Conservation (phyloP, 2,888 invertebrate species). For the Onchidella celtica region DNA sequence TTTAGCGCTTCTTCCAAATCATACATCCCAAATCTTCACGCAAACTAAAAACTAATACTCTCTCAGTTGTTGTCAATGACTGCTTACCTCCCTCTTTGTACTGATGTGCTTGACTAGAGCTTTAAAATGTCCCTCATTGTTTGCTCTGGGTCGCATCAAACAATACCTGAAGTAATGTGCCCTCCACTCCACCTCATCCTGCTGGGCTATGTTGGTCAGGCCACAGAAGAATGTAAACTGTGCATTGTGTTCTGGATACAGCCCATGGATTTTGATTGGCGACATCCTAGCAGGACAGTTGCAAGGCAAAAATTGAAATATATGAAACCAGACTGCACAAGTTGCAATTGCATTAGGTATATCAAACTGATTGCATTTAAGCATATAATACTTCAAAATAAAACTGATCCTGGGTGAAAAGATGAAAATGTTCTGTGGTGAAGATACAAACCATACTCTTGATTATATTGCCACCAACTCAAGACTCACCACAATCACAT, state of each 20-base stretch:
- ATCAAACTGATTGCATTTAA: background rate
- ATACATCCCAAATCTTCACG: too few species aligned
- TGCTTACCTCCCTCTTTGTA: slow-evolving; percentile 43
- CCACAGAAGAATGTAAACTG: slow-evolving; percentile 46
- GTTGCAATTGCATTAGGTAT: background rate
- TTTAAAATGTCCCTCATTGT: slow-evolving; percentile 57
- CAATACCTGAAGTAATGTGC: slow-evolving; percentile 41
- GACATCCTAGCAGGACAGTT: slow-evolving; percentile 28
- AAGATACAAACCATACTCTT: too few species aligned
- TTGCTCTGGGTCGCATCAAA: slow-evolving; percentile 55
- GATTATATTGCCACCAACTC: too few species aligned
- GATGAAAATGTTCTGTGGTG: too few species aligned
- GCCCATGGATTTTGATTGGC: slow-evolving; percentile 35
- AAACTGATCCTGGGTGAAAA: background rate
- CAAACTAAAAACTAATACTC: too few species aligned
- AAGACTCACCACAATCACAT: too few species aligned
- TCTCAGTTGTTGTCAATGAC: too few species aligned
- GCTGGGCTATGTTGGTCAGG: slow-evolving; percentile 37
- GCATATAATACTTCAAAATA: background rate
- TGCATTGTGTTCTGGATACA: slow-evolving; percentile 47
- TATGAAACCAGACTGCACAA: background rate
- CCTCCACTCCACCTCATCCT: slow-evolving; percentile 46
- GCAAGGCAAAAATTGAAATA: background rate
- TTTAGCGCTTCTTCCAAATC: too few species aligned
- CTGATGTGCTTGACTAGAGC: slow-evolving; percentile 62